Base-by-base conservation (phyloP, 2,797 vertebrate species). In the Naso thynnoides region DNA sequence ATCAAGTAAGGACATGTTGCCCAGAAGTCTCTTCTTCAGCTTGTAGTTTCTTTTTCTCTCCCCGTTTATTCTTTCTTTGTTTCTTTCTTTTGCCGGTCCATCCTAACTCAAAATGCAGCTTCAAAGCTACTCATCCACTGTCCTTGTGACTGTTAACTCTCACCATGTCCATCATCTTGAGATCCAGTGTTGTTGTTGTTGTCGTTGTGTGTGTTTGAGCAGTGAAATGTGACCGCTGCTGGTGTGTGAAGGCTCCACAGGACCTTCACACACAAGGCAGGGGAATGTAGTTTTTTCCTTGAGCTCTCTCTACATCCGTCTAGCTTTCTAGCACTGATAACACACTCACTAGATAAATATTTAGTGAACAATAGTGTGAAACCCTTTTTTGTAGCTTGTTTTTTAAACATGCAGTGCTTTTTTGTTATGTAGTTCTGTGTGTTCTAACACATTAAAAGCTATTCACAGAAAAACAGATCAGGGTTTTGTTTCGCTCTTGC, bases 1-100 rank as follows among this genome's bases (percentile, higher is more conserved):
- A 98, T 99, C 98, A 99, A 99, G 98, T 99, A 99, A 99, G 98
- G 96, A 95, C 95, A 95, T 94, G 95, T 97, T 96, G 94, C 95
- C 95, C 95, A 97, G 96, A 96, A 95, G 91, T 96, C 94, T 95
- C 73, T 77, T 89, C 84, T 55, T 85, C 89, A 93, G 91, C 91
- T 78, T 88, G 57, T 88, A 93, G 88, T 90, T 88, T 90, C 94
- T 36, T 89, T 92, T 92, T 90, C 88, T 93, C 88, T 81, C 76
- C 39, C 77, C 58, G 26, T 73, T 73, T 86, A 72, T 70, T 79
- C 36, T 59, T 65, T 45, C 60, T 49, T 38, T 52, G 31, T 83
- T 55, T 56, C 48, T 66, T 57, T 41, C 55, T 44, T 52, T 71
- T 26, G 8, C 54, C 52, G 8, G 42, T 68, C 72, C 79, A 80